These are phyloP conservation scores for Enteromius treurensis DNA, from an alignment of 2,797 vertebrate species.

Conservation along the genomic window DNA sequence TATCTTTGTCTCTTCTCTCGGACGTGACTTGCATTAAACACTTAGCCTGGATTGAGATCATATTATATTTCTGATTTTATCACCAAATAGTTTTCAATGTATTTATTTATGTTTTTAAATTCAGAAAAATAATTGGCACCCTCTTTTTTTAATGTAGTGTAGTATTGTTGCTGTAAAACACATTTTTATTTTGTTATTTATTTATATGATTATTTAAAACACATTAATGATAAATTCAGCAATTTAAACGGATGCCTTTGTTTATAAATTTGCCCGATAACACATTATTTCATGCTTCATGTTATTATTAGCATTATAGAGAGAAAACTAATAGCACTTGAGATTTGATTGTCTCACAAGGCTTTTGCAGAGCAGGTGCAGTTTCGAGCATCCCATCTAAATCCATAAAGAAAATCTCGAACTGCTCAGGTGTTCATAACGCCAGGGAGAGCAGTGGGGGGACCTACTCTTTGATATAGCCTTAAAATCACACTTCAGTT, in stretches of 20 bases:
- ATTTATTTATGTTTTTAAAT: not conserved
- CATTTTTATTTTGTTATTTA: not conserved
- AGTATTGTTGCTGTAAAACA: not conserved
- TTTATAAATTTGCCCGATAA: not conserved
- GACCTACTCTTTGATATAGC: slow-evolving; percentile 70
- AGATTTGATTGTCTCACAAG: slow-evolving; percentile 38
- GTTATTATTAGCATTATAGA: slow-evolving; percentile 38
- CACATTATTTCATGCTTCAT: slow-evolving; percentile 39
- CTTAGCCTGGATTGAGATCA: not conserved
- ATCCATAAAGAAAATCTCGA: slow-evolving; percentile 64
- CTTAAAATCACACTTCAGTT: slow-evolving; percentile 58
- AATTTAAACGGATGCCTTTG: not conserved
- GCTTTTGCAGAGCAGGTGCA: slow-evolving; percentile 56
- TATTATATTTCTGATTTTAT: not conserved
- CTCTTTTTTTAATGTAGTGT: not conserved
- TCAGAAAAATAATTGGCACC: not conserved
- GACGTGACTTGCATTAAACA: slow-evolving; percentile 15
- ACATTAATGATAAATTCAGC: not conserved
- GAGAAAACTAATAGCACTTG: slow-evolving; percentile 26
- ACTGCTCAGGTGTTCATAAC: slow-evolving; percentile 73
- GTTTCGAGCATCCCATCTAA: slow-evolving; percentile 58
- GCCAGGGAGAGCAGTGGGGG: slow-evolving; percentile 55
- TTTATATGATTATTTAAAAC: not conserved
- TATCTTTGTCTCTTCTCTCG: slow-evolving; percentile 35
- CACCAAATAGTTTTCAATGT: not conserved